phyloP scores from a whole-genome alignment of 2,888 invertebrate genomes.

The Zaprionus lineosus region DNA sequence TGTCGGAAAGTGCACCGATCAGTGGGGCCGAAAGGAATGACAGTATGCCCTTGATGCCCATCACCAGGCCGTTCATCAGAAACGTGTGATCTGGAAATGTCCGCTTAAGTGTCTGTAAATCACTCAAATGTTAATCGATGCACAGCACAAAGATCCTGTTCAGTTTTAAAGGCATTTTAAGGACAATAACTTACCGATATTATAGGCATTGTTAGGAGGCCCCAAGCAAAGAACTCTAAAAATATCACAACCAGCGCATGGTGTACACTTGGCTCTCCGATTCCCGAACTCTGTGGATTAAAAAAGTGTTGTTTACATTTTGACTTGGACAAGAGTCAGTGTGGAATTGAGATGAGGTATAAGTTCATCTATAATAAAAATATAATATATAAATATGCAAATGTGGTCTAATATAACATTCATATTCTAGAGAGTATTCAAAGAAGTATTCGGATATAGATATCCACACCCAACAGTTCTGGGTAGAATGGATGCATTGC shows the following conservation, averaged over 20 bases:
- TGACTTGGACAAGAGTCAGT: no score
- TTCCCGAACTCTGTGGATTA: constrained; percentile 89
- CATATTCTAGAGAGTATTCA: no score
- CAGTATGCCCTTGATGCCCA: constrained; percentile 98
- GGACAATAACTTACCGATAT: constrained; percentile 87
- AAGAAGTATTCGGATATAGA: no score
- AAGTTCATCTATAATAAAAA: no score
- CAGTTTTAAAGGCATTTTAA: no score
- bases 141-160: background rate
- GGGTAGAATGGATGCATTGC: no score
- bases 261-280: constrained; percentile 97
- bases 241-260: constrained; percentile 99
- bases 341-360: background rate
- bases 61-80: constrained; percentile 98
- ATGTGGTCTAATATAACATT: no score
- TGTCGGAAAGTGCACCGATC: constrained; percentile 98
- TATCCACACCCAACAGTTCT: no score
- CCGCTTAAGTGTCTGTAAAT: constrained; percentile 90
- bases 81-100: constrained; percentile 99
- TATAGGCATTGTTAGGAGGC: constrained; percentile 98
- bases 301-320: no score
- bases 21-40: constrained; percentile 98
- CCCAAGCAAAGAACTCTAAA: constrained; percentile 99
- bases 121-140: background rate
- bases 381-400: no score